Conservation (phyloP, 1,140 invertebrate species). For the Orussus abietinus region DNA sequence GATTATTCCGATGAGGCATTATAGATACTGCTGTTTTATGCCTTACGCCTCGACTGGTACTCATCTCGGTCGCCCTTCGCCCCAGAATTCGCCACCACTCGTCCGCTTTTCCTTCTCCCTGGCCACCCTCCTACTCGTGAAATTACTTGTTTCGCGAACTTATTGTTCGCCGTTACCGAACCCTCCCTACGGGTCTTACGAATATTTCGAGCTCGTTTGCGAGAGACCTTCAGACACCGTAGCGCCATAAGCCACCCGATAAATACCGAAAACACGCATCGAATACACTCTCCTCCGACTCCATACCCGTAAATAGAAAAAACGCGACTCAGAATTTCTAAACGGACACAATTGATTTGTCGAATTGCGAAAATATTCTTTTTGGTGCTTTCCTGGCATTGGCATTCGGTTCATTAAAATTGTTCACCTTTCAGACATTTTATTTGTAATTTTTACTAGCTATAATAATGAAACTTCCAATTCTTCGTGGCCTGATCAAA, state of each 20-base stretch:
- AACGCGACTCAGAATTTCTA: no score
- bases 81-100: constrained; percentile 4
- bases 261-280: not conserved
- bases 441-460: no score
- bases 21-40: constrained; percentile 27
- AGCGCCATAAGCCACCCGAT: not conserved
- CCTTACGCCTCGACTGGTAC: constrained; percentile 22
- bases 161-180: constrained; percentile 15
- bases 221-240: not conserved
- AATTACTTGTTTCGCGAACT: constrained; percentile 15
- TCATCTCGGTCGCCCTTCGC: constrained; percentile 10
- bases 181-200: constrained; percentile 3
- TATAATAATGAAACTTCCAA: no score
- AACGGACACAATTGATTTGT: no score
- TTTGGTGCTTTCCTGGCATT: no score
- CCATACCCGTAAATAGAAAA: not conserved
- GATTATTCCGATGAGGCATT: constrained; percentile 33
- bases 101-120: not conserved
- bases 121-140: constrained; percentile 3
- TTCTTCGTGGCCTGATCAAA: no score
- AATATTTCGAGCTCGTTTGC: constrained; percentile 1
- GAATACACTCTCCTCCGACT: not conserved
- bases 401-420: no score
- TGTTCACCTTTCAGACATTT: no score
- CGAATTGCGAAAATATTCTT: no score